phyloP scores from a whole-genome alignment of 2,113 vertebrate species.

The Oenanthe melanoleuca region DNA sequence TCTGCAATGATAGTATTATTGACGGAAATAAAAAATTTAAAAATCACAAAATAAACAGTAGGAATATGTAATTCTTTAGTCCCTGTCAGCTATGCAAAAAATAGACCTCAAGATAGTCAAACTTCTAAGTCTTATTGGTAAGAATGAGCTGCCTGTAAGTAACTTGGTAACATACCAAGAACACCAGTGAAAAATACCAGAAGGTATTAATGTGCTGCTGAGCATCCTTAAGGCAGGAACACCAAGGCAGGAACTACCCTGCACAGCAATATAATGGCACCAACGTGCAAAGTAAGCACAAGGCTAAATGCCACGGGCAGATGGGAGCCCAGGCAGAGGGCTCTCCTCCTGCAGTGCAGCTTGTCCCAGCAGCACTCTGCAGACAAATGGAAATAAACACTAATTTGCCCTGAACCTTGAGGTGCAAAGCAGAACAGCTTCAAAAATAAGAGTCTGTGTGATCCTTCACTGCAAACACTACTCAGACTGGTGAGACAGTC shows the following conservation, averaged over 20 bases:
- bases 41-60: neutral
- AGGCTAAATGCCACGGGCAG: neutral
- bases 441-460: neutral
- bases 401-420: neutral
- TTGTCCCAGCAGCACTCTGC: neutral
- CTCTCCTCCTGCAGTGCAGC: neutral
- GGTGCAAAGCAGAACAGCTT: neutral
- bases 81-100: neutral
- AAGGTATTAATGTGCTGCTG: neutral
- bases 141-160: neutral
- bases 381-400: neutral
- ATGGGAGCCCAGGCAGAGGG: neutral
- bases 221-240: neutral
- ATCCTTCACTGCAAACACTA: neutral
- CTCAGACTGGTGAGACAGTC: neutral
- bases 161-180: neutral
- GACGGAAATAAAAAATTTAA: neutral
- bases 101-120: neutral
- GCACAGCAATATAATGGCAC: neutral
- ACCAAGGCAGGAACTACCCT: neutral
- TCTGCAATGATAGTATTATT: neutral
- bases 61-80: neutral
- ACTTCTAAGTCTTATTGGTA: neutral
- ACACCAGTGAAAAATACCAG: neutral
- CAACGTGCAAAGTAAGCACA: neutral